Evolutionary conservation across 2,888 invertebrate genomes (phyloP).

Genomic region (Yponomeuta plumbellus): DNA sequence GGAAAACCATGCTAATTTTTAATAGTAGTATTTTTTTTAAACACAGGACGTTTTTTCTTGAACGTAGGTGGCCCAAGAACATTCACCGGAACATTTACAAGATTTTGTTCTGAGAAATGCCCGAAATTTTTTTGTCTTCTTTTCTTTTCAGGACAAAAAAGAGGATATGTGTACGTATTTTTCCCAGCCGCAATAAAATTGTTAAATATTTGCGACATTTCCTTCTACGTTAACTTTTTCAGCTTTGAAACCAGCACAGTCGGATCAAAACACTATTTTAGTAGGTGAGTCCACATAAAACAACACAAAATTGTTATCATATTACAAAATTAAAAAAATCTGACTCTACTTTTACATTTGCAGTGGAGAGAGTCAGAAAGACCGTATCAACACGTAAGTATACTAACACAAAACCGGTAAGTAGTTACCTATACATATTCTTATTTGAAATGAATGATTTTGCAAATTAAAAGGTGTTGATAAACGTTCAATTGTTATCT

Average conservation of each 20-base stretch:
- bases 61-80: no score
- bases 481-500: no score
- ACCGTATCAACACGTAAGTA: constrained; percentile 26
- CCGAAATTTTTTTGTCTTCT: no score
- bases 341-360: constrained; percentile 27
- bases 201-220: no score
- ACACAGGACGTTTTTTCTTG: no score
- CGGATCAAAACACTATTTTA: constrained; percentile 43
- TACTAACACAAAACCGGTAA: constrained; percentile 27
- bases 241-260: not conserved
- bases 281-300: constrained; percentile 38
- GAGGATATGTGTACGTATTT: constrained; percentile 21
- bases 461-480: no score
- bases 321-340: constrained; percentile 11
- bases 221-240: not conserved
- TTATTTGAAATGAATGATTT: no score
- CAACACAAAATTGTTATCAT: not conserved
- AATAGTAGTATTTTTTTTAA: no score
- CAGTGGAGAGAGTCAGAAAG: constrained; percentile 52
- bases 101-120: no score
- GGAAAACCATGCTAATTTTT: no score
- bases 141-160: constrained; percentile 29
- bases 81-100: no score
- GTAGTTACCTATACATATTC: constrained; percentile 22
- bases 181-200: not conserved